Evolutionary conservation across 2,888 invertebrate genomes (phyloP), one percentile per base, ranked within the genome.

Genomic region (Agonum fuliginosum): DNA sequence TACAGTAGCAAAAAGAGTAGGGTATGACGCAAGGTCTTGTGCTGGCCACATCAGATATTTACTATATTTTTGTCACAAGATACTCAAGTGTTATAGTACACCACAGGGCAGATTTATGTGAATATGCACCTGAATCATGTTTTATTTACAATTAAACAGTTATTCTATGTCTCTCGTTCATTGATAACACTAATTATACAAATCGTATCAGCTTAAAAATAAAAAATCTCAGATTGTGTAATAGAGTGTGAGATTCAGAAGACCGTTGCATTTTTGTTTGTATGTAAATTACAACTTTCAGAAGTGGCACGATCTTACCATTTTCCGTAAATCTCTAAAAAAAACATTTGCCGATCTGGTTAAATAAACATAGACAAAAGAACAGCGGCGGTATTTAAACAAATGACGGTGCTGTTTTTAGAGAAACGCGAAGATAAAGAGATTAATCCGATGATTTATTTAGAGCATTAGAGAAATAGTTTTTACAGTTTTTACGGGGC

Each of bases 221-320:
- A 51, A 58, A n/a, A 67, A 17, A 41, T 2, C 41, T 12, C 10
- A 67, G 17, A 46, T 54, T 67, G 71, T 71, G 62, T 62, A 74
- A 46, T 41, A 74, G 74, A 74, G 27, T 74, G 46, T 74, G 27
- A 62, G 30, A 74, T 74, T 62, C 74, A 62, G 46, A 46, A 71
- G 65, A 58, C 43, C 43, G 30, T 46, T 41, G 12, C 27, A 30
- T n/a, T 30, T 30, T 24, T 12, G 19, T 71, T 71, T 74, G 74
- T 74, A 74, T 74, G 74, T 46, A 74, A 74, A 74, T 74, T 48
- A 37, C 12, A 27, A 43, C 46, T 74, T 62, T 74, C 74, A 17
- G 27, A 48, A 62, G 27, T 70, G 14, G 69, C 17, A 41, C 69
- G 46, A 46, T 70, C 69, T 46, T 70, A 46, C 27, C 34, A 54